phyloP scores from a whole-genome alignment of 2,797 vertebrate species.

The Fistularia tabacaria region DNA sequence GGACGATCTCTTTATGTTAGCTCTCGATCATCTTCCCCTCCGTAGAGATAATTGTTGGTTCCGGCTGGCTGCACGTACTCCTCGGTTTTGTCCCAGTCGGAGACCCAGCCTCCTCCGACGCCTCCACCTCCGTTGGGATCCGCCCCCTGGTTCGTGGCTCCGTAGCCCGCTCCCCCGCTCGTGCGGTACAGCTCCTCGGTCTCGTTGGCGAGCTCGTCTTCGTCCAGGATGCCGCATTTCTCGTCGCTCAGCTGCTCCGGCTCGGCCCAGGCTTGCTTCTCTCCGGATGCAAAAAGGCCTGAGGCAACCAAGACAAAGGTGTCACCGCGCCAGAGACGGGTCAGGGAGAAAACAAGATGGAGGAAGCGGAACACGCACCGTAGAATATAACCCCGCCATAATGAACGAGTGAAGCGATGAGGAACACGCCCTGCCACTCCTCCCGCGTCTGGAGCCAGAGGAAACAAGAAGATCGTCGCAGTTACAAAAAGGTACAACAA shows the following conservation, averaged over 20 bases:
- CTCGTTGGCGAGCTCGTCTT: slow-evolving; percentile 76
- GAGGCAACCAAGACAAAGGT: neutral
- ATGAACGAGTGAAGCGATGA: slow-evolving; percentile 91
- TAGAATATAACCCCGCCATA: slow-evolving; percentile 92
- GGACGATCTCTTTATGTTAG: slow-evolving; percentile 40
- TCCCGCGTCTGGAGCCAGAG: slow-evolving; percentile 67
- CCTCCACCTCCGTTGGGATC: slow-evolving; percentile 68
- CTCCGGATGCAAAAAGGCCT: slow-evolving; percentile 91
- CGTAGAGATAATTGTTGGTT: slow-evolving; percentile 68
- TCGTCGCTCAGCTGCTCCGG: slow-evolving; percentile 87
- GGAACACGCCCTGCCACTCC: slow-evolving; percentile 85
- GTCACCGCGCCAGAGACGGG: too few relatives aligned
- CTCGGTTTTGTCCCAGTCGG: slow-evolving; percentile 77
- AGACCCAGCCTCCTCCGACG: slow-evolving; percentile 70
- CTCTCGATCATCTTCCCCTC: slow-evolving; percentile 52
- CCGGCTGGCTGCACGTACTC: slow-evolving; percentile 72
- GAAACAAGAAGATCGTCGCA: neutral
- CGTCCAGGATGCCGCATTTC: slow-evolving; percentile 80
- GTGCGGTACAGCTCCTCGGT: slow-evolving; percentile 75
- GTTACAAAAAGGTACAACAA: too few relatives aligned
- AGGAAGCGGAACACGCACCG: slow-evolving; percentile 60
- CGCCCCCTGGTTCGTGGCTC: slow-evolving; percentile 62
- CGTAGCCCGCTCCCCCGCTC: slow-evolving; percentile 54
- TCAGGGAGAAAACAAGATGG: neutral
- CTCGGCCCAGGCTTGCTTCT: slow-evolving; percentile 94